Base-by-base conservation (phyloP, 1,140 invertebrate genomes). In the Eriosoma lanigerum region DNA sequence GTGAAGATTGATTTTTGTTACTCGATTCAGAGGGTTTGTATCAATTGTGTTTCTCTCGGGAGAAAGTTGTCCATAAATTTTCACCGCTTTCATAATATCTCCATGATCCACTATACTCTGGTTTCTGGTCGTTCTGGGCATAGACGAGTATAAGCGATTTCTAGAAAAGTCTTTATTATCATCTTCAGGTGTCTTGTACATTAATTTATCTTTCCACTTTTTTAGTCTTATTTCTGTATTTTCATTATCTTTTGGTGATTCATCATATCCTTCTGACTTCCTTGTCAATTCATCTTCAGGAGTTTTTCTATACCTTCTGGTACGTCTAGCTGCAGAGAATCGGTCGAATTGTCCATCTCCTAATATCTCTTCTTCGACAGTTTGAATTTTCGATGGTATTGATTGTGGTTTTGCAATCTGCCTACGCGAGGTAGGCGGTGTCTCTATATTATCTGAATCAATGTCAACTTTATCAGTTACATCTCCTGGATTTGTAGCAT, bases 371-470 rank as follows among this genome's bases (percentile, higher is more conserved):
- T 85, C 84, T 58, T 85, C 84, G 48, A 54, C 66, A 0, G 82
- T 44, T 38, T 76, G 52, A 32, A 46, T 52, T 50, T 24, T 73
- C 9, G 24, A 48, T 26, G 46, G 81, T 1, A n/a, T 38, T 29
- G 66, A 19, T 8, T 50, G 52, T 21, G 46, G 54, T 58, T 90
- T 83, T 92, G 91, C 4, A 90, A 86, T 83, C 91, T 90, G 78
- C 1, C 75, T 56, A 10, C 94, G 88, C 15, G 91, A 92, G 0
- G 91, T 92, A 1, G 94, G 94, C 8, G 94, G 94, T 8, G 94
- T 95, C 88, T 96, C 94, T 21, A 95, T 93, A 82, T 96, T 96
- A 82, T 96, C 94, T 4, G 93, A 93, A 85, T 96, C 94, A 15
- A 95, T 94, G 84, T 95, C 93, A 32, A 93, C 91, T 84, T 91